Evolutionary conservation across 2,113 vertebrate species (phyloP).

Genomic region (Orthonyx spaldingii): DNA sequence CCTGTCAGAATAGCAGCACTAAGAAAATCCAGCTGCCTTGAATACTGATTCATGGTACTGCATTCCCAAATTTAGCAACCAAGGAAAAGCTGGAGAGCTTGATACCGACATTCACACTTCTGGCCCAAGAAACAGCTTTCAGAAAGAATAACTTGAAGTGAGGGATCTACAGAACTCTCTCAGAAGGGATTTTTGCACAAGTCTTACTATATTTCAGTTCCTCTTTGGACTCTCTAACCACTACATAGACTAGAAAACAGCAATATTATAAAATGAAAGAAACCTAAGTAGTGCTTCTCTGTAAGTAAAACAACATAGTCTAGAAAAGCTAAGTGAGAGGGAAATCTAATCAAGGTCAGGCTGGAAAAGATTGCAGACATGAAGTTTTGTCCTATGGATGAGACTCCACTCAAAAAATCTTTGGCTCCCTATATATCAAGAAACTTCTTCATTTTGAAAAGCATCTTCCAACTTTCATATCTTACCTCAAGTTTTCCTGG

Average conservation of each 20-base stretch:
- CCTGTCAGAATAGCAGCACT: slow-evolving; percentile 43
- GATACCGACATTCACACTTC: neutral
- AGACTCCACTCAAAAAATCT: neutral
- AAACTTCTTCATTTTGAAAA: neutral
- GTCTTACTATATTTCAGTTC: neutral
- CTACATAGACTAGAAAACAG: neutral
- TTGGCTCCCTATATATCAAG: neutral
- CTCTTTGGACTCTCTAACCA: neutral
- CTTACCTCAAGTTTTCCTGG: neutral
- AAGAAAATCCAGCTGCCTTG: slow-evolving; percentile 37
- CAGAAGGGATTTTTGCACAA: neutral
- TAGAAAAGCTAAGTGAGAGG: neutral
- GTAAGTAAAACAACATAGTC: neutral
- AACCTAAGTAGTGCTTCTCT: neutral
- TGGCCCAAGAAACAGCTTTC: neutral
- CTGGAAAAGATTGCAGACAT: neutral
- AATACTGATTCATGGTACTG: slow-evolving; percentile 24
- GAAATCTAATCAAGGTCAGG: neutral
- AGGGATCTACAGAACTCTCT: neutral
- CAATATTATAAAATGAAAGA: neutral
- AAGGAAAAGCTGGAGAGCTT: neutral
- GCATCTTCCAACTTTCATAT: neutral
- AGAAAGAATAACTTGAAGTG: neutral
- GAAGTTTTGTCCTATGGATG: neutral
- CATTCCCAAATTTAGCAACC: slow-evolving; percentile 24